phyloP scores from a whole-genome alignment of 2,113 vertebrate genomes.

The Heterotilapia buettikoferi region DNA sequence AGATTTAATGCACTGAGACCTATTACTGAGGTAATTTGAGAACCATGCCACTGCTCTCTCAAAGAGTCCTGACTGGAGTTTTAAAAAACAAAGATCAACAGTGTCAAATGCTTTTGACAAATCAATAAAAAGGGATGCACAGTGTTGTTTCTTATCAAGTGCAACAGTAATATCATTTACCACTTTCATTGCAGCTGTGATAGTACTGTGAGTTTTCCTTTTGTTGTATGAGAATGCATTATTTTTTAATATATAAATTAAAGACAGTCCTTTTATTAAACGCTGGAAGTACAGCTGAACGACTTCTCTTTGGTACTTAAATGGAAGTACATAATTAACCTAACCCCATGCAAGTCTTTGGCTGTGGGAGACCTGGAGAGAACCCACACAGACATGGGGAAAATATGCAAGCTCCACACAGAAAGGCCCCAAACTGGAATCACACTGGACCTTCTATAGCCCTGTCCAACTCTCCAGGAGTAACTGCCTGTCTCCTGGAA shows the following conservation, averaged over 20 bases:
- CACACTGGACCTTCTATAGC: not conserved
- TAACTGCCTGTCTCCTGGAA: not conserved
- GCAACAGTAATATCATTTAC: not conserved
- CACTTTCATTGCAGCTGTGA: not conserved
- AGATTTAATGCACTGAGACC: not conserved
- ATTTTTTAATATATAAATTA: no score
- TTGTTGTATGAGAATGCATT: not conserved
- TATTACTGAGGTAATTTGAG: not conserved
- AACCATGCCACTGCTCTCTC: not conserved
- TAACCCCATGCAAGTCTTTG: not conserved
- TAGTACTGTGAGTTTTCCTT: not conserved
- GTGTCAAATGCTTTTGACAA: not conserved
- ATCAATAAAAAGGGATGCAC: not conserved
- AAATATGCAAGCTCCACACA: not conserved
- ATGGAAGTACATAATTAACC: not conserved
- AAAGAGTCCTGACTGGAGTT: not conserved
- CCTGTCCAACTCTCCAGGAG: not conserved
- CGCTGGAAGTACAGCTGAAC: not conserved
- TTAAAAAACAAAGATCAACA: not conserved
- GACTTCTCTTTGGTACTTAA: not conserved
- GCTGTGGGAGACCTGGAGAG: not conserved
- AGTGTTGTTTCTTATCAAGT: accelerated
- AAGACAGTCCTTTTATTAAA: not conserved
- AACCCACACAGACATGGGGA: not conserved
- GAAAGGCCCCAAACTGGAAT: not conserved